Conservation (phyloP, 2,888 invertebrate genomes). For the Adelphocoris suturalis region DNA sequence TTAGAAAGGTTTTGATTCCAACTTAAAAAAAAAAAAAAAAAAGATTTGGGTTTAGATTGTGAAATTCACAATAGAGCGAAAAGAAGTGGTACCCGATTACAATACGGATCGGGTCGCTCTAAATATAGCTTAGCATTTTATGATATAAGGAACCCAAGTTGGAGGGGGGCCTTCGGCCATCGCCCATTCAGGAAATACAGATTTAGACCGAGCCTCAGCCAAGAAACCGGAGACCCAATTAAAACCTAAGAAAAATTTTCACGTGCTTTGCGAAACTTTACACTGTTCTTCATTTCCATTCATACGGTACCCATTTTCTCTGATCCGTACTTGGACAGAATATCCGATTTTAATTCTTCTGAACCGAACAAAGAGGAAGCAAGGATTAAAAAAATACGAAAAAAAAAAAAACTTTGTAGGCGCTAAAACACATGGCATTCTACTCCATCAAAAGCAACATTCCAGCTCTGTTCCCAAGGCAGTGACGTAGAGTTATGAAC, state of each 20-base stretch:
- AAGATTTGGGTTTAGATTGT: background rate
- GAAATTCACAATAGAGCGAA: slow-evolving; percentile 28
- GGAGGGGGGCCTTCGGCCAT: slow-evolving; percentile 63
- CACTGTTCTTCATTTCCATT: too few relatives aligned
- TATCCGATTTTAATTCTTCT: background rate
- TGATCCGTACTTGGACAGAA: background rate
- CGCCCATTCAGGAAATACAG: slow-evolving; percentile 70
- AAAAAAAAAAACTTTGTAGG: background rate
- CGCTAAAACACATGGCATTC: slow-evolving; percentile 27
- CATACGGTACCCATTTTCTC: background rate
- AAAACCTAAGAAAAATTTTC: slow-evolving; percentile 44
- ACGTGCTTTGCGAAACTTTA: background rate
- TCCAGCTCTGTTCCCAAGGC: slow-evolving; percentile 62
- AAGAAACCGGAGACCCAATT: slow-evolving; percentile 70
- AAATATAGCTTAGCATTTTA: slow-evolving; percentile 63
- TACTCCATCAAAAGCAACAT: background rate
- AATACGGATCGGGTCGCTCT: slow-evolving; percentile 53
- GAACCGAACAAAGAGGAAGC: background rate
- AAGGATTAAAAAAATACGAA: background rate
- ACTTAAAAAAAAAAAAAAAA: too few relatives aligned
- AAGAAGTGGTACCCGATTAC: slow-evolving; percentile 56
- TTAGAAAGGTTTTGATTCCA: too few relatives aligned
- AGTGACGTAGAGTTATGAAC: too few relatives aligned
- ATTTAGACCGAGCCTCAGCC: slow-evolving; percentile 68
- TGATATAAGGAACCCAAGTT: slow-evolving; percentile 40